Evolutionary conservation across 2,888 invertebrate species (phyloP).

Genomic region (Drosophila kambysellisi): DNA sequence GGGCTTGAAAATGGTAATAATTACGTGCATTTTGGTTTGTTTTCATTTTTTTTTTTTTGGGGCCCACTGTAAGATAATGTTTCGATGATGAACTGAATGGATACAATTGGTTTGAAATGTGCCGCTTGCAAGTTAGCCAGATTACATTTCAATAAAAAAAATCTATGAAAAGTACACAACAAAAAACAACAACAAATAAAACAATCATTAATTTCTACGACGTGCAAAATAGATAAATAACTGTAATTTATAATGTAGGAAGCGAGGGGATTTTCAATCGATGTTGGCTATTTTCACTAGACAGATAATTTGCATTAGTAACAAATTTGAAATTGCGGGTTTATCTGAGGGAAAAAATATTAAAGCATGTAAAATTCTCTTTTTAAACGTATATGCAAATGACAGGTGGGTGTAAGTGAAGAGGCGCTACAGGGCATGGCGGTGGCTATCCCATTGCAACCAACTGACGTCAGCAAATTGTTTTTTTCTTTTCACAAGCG

Average conservation of each 20-base stretch:
- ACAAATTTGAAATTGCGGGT: conserved; percentile 30
- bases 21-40: conserved; percentile 13
- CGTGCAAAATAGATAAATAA: conserved; percentile 30
- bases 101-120: background rate
- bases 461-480: conserved; percentile 49
- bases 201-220: conserved; percentile 16
- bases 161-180: conserved; percentile 4
- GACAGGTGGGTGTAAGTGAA: conserved; percentile 31
- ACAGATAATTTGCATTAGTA: conserved; percentile 38
- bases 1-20: background rate
- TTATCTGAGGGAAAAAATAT: conserved; percentile 17
- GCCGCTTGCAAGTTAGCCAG: background rate
- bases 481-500: conserved; percentile 27
- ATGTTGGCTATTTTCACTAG: conserved; percentile 10
- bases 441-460: conserved; percentile 29
- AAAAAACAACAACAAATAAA: background rate
- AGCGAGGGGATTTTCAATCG: conserved; percentile 24
- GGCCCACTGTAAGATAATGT: background rate
- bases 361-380: conserved; percentile 42
- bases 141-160: conserved; percentile 1
- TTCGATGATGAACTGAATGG: background rate
- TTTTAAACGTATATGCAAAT: conserved; percentile 41
- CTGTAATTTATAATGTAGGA: conserved; percentile 23
- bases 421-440: conserved; percentile 17
- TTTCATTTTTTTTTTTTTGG: conserved; percentile 4